A percentile compares a stretch with the other conserved stretches of the same genome.
Conservation (phyloP, 2,888 invertebrate genomes). For the Ophion ventricosus region DNA sequence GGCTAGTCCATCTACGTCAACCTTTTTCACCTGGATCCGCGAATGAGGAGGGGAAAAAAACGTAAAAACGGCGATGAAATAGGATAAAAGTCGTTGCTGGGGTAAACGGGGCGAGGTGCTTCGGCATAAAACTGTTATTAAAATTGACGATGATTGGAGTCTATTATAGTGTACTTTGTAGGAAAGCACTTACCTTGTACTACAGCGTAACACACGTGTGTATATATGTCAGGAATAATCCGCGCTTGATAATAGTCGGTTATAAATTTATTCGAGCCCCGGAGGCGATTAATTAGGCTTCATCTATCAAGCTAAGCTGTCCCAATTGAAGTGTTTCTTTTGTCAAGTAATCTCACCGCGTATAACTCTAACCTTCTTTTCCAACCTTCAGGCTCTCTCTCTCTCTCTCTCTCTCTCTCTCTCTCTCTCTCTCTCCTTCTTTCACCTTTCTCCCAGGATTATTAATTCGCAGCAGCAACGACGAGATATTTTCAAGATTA, state of each 20-base stretch:
- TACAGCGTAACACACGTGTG: background rate
- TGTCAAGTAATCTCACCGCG: background rate
- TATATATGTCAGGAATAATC: conserved; percentile 30
- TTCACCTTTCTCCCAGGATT: background rate
- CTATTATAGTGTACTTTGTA: conserved; percentile 33
- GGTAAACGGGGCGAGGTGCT: conserved; percentile 9
- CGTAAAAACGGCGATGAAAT: conserved; percentile 41
- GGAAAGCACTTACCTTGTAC: background rate
- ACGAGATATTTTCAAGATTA: conserved; percentile 45
- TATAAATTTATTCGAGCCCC: conserved; percentile 41
- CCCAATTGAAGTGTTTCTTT: conserved; percentile 29
- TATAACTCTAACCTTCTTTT: conserved; percentile 28
- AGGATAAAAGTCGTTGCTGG: conserved; percentile 30
- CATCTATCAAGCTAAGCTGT: conserved; percentile 44
- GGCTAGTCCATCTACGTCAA: conserved; percentile 17
- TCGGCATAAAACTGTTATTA: conserved; percentile 52
- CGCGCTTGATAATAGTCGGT: conserved; percentile 2
- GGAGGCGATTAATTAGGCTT: conserved; percentile 54
- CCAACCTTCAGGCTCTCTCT: conserved; percentile 1
- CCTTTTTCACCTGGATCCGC: conserved; percentile 7
- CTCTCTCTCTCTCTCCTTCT: background rate
- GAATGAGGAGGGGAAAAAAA: conserved; percentile 12
- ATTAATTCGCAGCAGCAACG: conserved; percentile 14
- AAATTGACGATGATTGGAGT: conserved; percentile 54
- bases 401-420: background rate